A percentile compares a stretch with the other conserved stretches of the same genome.
These are phyloP conservation scores for Galeopterus variegatus DNA, from an alignment of 2,113 vertebrate species.

Conservation along the genomic window DNA sequence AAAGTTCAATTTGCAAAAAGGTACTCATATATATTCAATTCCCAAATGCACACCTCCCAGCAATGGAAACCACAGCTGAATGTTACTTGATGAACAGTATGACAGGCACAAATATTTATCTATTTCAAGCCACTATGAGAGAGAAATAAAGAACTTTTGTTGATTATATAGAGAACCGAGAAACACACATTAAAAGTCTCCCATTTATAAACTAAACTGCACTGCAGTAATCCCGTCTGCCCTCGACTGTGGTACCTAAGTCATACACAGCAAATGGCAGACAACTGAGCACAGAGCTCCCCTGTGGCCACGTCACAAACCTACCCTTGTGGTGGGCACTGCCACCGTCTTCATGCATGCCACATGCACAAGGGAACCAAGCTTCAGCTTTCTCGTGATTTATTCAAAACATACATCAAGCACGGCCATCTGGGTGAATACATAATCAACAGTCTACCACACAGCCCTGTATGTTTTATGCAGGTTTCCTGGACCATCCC, in stretches of 20 bases:
- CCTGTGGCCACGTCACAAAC: not conserved
- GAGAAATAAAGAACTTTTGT: not conserved
- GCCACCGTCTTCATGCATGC: no score
- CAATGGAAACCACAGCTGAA: not conserved
- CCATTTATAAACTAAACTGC: not conserved
- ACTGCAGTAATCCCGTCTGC: not conserved
- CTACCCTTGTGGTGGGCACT: no score
- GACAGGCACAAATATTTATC: not conserved
- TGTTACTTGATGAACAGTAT: not conserved
- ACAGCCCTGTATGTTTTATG: not conserved
- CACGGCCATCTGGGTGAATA: not conserved
- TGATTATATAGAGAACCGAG: not conserved
- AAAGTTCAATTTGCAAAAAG: conserved; percentile 21
- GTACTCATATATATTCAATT: not conserved
- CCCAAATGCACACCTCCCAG: not conserved
- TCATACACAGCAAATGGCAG: not conserved
- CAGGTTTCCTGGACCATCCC: not conserved
- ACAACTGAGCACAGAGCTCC: not conserved
- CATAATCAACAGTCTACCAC: not conserved
- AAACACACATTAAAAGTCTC: not conserved
- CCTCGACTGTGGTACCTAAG: not conserved
- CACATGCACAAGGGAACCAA: rapidly evolving
- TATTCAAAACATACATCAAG: not conserved
- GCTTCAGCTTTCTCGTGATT: not conserved
- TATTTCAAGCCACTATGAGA: not conserved